Percentiles rank a stretch among this genome's conserved stretches.
Evolutionary conservation across 2,113 vertebrate species (phyloP).

Genomic region (Poeciliopsis retropinna): DNA sequence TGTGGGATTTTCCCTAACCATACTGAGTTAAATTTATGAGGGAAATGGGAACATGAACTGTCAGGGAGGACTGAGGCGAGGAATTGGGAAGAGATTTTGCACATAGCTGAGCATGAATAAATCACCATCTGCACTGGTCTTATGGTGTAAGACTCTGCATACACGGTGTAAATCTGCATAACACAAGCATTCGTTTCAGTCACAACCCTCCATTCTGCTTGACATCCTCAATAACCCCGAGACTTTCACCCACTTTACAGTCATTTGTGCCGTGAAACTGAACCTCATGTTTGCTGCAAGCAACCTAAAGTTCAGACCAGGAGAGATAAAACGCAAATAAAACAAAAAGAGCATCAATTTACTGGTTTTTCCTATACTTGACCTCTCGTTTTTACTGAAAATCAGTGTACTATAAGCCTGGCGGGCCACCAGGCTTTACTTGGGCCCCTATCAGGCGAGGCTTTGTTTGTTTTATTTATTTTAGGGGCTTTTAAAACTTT

Average conservation of each 20-base stretch:
- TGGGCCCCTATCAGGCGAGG: too few species aligned
- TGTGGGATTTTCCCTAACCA: neutral
- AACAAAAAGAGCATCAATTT: neutral
- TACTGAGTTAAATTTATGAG: neutral
- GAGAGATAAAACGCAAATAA: too few species aligned
- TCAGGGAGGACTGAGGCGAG: neutral
- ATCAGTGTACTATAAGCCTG: neutral
- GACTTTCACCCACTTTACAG: too few species aligned
- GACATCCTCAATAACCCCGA: neutral
- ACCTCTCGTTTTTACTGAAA: neutral
- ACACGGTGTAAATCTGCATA: neutral
- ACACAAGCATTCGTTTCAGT: neutral
- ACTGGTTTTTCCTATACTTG: neutral
- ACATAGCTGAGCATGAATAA: neutral
- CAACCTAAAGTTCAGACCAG: too few species aligned
- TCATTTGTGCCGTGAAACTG: too few species aligned
- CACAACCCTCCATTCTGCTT: neutral
- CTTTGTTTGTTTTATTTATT: too few species aligned
- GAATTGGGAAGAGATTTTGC: neutral
- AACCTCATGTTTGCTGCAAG: too few species aligned
- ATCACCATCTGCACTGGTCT: neutral
- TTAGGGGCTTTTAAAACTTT: too few species aligned
- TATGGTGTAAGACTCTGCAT: neutral
- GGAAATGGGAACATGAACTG: neutral
- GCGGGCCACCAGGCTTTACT: too few species aligned